Evolutionary conservation across 1,140 invertebrate genomes (phyloP).

Genomic region (Pinna nobilis): DNA sequence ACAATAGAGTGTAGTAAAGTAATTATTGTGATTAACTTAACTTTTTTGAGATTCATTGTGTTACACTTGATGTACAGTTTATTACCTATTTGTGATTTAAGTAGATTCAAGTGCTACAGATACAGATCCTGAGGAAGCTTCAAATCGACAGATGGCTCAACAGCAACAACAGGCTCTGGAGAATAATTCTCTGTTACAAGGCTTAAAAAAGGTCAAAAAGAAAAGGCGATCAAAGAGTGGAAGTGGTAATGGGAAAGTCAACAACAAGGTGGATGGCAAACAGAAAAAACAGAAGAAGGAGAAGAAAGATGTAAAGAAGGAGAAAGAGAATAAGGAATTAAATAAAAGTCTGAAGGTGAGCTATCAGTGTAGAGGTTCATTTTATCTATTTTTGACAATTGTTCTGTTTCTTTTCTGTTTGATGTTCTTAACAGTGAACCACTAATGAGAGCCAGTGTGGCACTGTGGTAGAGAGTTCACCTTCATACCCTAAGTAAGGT

Average conservation of each 20-base stretch:
- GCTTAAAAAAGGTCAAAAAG: constrained; percentile 25
- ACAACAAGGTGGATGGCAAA: constrained; percentile 50
- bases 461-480: no score
- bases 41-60: no score
- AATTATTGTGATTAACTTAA: no score
- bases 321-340: constrained; percentile 64
- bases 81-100: no score
- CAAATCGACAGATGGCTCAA: constrained; percentile 54
- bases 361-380: no score
- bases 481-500: no score
- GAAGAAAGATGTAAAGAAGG: constrained; percentile 61
- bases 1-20: no score
- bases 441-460: no score
- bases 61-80: no score
- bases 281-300: constrained; percentile 50
- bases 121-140: constrained; percentile 60
- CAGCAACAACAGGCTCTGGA: constrained; percentile 33
- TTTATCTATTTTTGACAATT: neutral
- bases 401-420: no score
- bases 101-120: constrained; percentile 66
- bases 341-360: constrained; percentile 31
- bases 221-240: constrained; percentile 47
- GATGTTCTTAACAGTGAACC: no score
- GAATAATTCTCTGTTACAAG: neutral
- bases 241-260: constrained; percentile 45